Conservation (phyloP, 64 coral and sea anemone species). For the Astreopora myriophthalma region DNA sequence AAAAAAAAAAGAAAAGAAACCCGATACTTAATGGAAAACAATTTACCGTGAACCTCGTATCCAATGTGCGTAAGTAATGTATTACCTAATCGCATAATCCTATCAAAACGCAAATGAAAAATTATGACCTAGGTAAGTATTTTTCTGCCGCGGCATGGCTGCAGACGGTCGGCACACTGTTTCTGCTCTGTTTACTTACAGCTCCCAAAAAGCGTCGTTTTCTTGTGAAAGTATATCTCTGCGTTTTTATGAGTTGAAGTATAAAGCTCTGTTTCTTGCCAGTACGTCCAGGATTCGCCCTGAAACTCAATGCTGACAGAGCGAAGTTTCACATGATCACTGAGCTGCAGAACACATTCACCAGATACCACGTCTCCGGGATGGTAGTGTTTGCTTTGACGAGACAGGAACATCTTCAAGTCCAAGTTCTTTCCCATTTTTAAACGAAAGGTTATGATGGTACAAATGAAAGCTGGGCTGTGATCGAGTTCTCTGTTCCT, state of each 20-base stretch:
- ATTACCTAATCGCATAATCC: neutral
- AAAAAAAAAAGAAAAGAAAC: no score
- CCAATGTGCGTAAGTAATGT: neutral
- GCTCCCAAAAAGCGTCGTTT: constrained; percentile 70
- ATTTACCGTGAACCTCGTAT: no score
- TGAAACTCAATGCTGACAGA: constrained; percentile 80
- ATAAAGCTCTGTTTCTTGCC: constrained; percentile 83
- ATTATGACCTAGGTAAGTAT: neutral
- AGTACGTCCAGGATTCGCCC: constrained; percentile 81
- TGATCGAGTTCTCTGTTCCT: neutral
- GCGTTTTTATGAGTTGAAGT: constrained; percentile 85
- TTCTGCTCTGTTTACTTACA: constrained; percentile 56
- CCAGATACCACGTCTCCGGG: constrained; percentile 81
- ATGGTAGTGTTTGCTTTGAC: constrained; percentile 77
- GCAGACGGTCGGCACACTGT: neutral
- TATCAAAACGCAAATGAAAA: neutral
- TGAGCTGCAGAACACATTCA: constrained; percentile 69
- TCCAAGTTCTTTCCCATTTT: constrained; percentile 70
- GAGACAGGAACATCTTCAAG: constrained; percentile 61
- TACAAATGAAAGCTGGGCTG: neutral
- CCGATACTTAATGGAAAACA: no score
- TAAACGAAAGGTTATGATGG: neutral
- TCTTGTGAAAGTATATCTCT: constrained; percentile 92
- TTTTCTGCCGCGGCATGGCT: neutral
- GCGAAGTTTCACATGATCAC: constrained; percentile 80